Evolutionary conservation across 2,888 invertebrate genomes (phyloP).

Genomic region (Caradrina clavipalpis): DNA sequence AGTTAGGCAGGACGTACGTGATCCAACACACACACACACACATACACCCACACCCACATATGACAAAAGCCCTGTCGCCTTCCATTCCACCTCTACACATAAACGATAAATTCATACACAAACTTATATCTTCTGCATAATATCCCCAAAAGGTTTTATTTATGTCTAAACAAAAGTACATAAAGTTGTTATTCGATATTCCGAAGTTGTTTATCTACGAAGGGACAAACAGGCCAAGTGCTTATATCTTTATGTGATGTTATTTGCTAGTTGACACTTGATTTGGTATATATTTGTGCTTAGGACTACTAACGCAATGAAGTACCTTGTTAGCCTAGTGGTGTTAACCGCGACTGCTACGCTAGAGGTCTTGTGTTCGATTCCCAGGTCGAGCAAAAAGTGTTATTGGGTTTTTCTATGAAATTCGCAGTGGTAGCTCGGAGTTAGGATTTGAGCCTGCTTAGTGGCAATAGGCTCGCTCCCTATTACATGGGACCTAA

Average conservation of each 20-base stretch:
- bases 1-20: constrained; percentile 45
- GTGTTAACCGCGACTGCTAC: no score
- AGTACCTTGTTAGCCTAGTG: no score
- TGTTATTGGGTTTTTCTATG: no score
- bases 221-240: constrained; percentile 27
- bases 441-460: no score
- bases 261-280: constrained; percentile 25
- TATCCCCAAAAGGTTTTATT: constrained; percentile 52
- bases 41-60: not conserved
- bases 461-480: no score
- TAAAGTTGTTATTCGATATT: constrained; percentile 51
- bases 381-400: no score
- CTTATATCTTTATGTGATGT: constrained; percentile 9
- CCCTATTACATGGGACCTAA: no score
- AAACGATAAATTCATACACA: constrained; percentile 33
- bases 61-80: constrained; percentile 2
- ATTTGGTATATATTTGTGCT: constrained; percentile 6
- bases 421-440: no score
- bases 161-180: constrained; percentile 44
- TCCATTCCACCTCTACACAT: constrained; percentile 36
- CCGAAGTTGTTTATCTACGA: constrained; percentile 25
- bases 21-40: constrained; percentile 14
- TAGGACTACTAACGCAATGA: not conserved
- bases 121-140: constrained; percentile 36
- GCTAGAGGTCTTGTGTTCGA: no score